A percentile compares a stretch with the other conserved stretches of the same genome.
These are phyloP conservation scores for Eurois occulta DNA, from an alignment of 2,888 invertebrate species.

Conservation along the genomic window DNA sequence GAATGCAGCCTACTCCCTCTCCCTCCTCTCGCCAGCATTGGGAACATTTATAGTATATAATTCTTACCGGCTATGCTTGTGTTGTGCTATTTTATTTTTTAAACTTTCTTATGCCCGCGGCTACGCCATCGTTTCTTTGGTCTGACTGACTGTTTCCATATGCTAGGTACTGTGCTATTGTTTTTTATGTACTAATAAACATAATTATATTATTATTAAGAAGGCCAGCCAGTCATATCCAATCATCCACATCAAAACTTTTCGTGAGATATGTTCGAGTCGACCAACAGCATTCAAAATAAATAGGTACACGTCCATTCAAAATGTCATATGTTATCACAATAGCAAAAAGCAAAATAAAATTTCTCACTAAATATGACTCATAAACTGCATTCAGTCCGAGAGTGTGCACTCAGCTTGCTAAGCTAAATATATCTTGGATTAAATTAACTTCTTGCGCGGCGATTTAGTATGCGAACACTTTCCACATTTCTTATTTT, in stretches of 20 bases:
- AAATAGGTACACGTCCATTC: background rate
- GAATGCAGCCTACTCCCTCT: too few species aligned
- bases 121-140: too few species aligned
- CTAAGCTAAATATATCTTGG: conserved; percentile 42
- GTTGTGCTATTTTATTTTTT: too few species aligned
- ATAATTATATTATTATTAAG: too few species aligned
- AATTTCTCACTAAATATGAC: background rate
- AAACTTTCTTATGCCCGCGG: too few species aligned
- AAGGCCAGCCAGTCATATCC: background rate
- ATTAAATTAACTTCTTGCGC: conserved; percentile 33
- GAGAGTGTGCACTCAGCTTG: conserved; percentile 25
- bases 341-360: conserved; percentile 1
- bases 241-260: background rate
- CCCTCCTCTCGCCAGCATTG: too few species aligned
- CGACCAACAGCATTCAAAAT: conserved; percentile 12
- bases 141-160: background rate
- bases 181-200: too few species aligned
- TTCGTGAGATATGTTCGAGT: background rate
- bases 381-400: background rate
- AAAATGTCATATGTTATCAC: background rate
- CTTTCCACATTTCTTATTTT: conserved; percentile 36
- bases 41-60: too few species aligned
- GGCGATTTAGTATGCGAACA: conserved; percentile 24
- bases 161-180: too few species aligned
- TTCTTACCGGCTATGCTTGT: too few species aligned